Conservation (phyloP, 2,113 vertebrate species). For the Phaethon lepturus region DNA sequence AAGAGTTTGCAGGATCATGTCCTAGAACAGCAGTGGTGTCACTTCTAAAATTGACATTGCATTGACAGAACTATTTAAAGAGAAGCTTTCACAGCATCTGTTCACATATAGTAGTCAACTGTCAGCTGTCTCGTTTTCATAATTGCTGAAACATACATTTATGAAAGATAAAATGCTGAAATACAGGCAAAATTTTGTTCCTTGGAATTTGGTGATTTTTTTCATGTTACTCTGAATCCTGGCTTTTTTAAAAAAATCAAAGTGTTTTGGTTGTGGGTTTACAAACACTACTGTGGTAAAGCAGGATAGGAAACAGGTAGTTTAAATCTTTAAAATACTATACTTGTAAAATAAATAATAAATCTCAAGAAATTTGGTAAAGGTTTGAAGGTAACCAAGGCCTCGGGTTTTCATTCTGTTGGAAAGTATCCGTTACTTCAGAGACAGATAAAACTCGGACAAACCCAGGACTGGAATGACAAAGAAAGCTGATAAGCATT, state of each 20-base stretch:
- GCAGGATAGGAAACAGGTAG: background rate
- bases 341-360: background rate
- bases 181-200: background rate
- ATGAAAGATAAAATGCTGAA: constrained; percentile 6
- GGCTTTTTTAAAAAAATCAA: background rate
- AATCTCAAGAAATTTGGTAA: background rate
- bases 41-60: constrained; percentile 19
- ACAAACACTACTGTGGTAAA: background rate
- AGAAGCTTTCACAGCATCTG: constrained; percentile 52
- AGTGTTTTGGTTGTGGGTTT: background rate
- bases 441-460: background rate
- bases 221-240: background rate
- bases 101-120: constrained; percentile 40
- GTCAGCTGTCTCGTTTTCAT: constrained; percentile 58
- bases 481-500: background rate
- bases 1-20: background rate
- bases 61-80: constrained; percentile 60
- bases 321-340: background rate
- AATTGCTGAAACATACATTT: constrained; percentile 52
- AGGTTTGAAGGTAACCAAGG: background rate
- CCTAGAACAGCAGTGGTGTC: constrained; percentile 6
- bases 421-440: background rate
- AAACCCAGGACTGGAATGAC: background rate
- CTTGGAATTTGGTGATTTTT: background rate
- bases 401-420: background rate